Conservation (phyloP, 2,113 vertebrate genomes). For the Labrus mixtus region DNA sequence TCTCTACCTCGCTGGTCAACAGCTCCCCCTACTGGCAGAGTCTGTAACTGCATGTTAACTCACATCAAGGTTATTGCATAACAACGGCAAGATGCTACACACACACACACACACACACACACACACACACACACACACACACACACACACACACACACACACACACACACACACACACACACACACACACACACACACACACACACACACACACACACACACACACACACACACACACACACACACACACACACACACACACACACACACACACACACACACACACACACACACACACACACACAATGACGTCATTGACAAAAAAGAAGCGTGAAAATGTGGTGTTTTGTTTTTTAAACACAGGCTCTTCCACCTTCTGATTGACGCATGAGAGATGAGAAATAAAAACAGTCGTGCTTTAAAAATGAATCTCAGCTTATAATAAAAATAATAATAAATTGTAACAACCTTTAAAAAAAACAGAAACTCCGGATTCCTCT, state of each 20-base stretch:
- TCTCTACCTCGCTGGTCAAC: slow-evolving; percentile 67
- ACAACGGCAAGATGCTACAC: slow-evolving; percentile 17
- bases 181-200: not conserved
- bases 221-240: not conserved
- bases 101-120: not conserved
- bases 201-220: too few relatives aligned
- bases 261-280: too few relatives aligned
- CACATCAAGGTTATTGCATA: slow-evolving; percentile 58
- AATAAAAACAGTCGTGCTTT: not conserved
- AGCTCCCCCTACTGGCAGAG: slow-evolving; percentile 74
- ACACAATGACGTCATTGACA: slow-evolving; percentile 1
- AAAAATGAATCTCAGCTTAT: not conserved
- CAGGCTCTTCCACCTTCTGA: slow-evolving; percentile 2
- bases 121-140: slow-evolving; percentile 1
- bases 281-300: not conserved
- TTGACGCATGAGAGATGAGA: not conserved
- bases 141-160: slow-evolving; percentile 14
- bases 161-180: not conserved
- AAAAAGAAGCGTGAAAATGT: not conserved
- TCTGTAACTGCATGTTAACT: slow-evolving; percentile 61
- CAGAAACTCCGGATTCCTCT: not conserved
- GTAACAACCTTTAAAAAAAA: not conserved
- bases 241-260: not conserved
- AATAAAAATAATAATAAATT: not conserved
- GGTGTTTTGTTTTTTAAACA: not conserved